Percentiles rank a stretch among this genome's conserved stretches.
Conservation (phyloP, 1,140 invertebrate species). For the Cryptotermes secundus region DNA sequence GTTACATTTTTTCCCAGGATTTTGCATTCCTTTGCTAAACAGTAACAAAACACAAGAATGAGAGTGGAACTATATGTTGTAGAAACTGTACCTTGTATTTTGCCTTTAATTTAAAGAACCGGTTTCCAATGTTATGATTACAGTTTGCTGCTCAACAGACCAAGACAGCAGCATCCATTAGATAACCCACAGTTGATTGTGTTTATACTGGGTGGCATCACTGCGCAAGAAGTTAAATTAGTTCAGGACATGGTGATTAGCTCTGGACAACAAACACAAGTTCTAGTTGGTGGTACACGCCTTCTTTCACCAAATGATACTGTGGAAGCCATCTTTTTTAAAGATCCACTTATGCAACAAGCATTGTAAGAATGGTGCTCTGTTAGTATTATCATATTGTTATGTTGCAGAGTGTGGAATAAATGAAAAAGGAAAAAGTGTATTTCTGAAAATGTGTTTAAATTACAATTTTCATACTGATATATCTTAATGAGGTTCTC, state of each 20-base stretch:
- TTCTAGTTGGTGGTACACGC: slow-evolving; percentile 32
- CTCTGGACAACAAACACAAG: slow-evolving; percentile 7
- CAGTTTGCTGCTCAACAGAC: slow-evolving; percentile 47
- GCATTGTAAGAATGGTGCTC: slow-evolving; percentile 9
- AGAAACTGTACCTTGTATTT: too few relatives aligned
- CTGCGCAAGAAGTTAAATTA: slow-evolving; percentile 54
- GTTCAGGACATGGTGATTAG: slow-evolving; percentile 38
- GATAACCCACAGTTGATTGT: slow-evolving; percentile 59
- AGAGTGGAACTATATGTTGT: too few relatives aligned
- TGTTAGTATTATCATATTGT: slow-evolving; percentile 46
- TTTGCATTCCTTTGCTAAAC: too few relatives aligned
- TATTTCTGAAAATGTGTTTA: slow-evolving; percentile 39
- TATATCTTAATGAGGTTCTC: too few relatives aligned
- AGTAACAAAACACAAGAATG: too few relatives aligned
- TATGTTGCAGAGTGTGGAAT: slow-evolving; percentile 45
- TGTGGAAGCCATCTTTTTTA: slow-evolving; percentile 9
- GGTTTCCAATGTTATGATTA: slow-evolving; percentile 31
- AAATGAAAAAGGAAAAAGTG: slow-evolving; percentile 40
- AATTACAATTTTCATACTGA: too few relatives aligned
- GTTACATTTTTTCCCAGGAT: too few relatives aligned
- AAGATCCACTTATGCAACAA: neutral
- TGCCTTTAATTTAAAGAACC: too few relatives aligned
- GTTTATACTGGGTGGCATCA: slow-evolving; percentile 59
- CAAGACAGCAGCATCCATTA: slow-evolving; percentile 52
- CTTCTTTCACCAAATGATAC: slow-evolving; percentile 30